phyloP scores from a whole-genome alignment of 2,797 vertebrate species.

The Squalus acanthias region DNA sequence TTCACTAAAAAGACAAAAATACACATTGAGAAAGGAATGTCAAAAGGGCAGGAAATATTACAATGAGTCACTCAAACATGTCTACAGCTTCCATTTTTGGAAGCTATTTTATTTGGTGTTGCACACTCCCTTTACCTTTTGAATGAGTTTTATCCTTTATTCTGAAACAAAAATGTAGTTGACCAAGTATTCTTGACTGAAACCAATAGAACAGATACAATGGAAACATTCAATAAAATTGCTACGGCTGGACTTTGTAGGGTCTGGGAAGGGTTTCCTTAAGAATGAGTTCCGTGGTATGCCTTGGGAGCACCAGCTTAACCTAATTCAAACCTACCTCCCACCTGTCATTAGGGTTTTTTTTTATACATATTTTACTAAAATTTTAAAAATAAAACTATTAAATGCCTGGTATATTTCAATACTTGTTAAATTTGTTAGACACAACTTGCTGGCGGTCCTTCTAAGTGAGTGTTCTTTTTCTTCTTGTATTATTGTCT shows the following conservation, averaged over 20 bases:
- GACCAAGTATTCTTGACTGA: background rate
- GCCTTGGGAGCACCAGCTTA: background rate
- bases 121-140: background rate
- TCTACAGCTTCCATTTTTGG: background rate
- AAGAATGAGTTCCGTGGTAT: background rate
- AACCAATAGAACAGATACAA: background rate
- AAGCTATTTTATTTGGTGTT: background rate
- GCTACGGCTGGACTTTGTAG: background rate
- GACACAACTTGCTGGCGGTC: background rate
- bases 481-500: background rate
- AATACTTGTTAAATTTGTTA: background rate
- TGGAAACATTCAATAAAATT: background rate
- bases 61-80: background rate
- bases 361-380: background rate
- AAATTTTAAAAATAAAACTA: background rate
- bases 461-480: background rate
- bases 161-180: background rate
- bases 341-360: background rate
- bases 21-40: background rate
- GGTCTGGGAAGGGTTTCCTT: background rate
- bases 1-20: conserved; percentile 15
- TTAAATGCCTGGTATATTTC: background rate
- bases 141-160: background rate
- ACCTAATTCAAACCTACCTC: background rate
- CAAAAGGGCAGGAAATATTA: background rate